Evolutionary conservation across 2,113 vertebrate genomes (phyloP), one percentile per base, ranked within the genome.

Genomic region (Romanogobio albipinnatus): DNA sequence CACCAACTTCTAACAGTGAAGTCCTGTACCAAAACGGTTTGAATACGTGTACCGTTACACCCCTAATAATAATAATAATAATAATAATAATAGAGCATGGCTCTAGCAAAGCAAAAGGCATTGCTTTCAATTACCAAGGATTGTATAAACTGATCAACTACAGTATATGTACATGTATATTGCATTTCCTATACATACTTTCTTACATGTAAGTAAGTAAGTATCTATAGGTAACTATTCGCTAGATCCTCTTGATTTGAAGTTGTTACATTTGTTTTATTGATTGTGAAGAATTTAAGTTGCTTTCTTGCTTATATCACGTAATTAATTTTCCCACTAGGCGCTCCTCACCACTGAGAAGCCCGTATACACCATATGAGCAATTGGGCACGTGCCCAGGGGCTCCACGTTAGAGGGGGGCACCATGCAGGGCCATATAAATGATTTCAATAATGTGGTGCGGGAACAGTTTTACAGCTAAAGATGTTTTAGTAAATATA

Each of bases 401-500:
- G 70, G 70, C n/a, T 47, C n/a, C 70, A 7, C 11, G n/a, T 74
- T 43, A 5, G 13, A 45, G n/a, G 11, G 70, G 70, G 70, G 70
- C 70, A 74, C 13, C 70, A 49, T 49, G 70, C 70, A 49, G 43
- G 11, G 2, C 43, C 39, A 4, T 39, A 73, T 73, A 24, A 74
- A 74, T 74, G 70, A 49, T 74, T 73, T 73, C 39, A 26, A 73
- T 47, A 24, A n/a, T 24, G 39, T 73, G 11, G 39, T 24, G 22
- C 5, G 4, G 43, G n/a, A 74, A 74, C n/a, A 14, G 13, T 74
- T 73, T 74, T 49, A 47, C 43, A 49, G 43, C 11, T n/a, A 74
- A 74, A 74, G 43, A 74, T 74, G 39, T 74, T 24, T 74, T 24
- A 74, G 43, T 49, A 74, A 74, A 74, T 74, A 74, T 49, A 47